phyloP scores from a whole-genome alignment of 2,888 invertebrate genomes.

The Sturmia bella region DNA sequence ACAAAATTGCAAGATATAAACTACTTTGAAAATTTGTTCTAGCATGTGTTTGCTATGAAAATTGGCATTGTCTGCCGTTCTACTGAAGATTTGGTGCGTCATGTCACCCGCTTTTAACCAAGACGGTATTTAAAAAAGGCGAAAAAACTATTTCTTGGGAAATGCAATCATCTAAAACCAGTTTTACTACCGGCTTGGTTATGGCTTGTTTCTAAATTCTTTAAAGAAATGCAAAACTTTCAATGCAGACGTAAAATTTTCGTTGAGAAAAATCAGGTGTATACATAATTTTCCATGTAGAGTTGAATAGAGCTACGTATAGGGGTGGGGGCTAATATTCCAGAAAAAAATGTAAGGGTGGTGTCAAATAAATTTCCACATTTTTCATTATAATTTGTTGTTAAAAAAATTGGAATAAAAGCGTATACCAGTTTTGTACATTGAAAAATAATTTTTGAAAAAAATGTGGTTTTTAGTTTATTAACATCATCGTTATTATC shows the following conservation, averaged over 20 bases:
- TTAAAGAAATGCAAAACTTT: neutral
- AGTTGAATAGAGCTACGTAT: constrained; percentile 49
- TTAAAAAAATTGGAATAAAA: constrained; percentile 7
- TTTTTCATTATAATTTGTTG: neutral
- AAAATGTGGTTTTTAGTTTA: constrained; percentile 66
- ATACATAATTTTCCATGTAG: constrained; percentile 65
- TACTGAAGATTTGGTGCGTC: constrained; percentile 43
- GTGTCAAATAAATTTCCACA: neutral
- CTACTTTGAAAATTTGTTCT: neutral
- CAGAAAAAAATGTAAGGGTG: constrained; percentile 39
- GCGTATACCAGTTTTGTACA: neutral
- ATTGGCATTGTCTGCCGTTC: constrained; percentile 16
- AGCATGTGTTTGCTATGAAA: constrained; percentile 43
- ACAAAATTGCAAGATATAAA: neutral
- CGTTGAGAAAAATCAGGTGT: constrained; percentile 54
- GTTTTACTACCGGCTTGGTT: constrained; percentile 67
- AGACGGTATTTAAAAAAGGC: neutral
- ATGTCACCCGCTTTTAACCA: constrained; percentile 13
- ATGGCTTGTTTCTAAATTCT: constrained; percentile 25
- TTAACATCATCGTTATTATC: constrained; percentile 52
- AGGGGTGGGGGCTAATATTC: constrained; percentile 55
- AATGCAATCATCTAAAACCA: constrained; percentile 46
- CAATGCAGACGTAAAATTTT: constrained; percentile 17
- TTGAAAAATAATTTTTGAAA: constrained; percentile 37
- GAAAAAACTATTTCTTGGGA: constrained; percentile 48